Evolutionary conservation across 2,888 invertebrate genomes (phyloP).

Genomic region (Deilephila porcellus): DNA sequence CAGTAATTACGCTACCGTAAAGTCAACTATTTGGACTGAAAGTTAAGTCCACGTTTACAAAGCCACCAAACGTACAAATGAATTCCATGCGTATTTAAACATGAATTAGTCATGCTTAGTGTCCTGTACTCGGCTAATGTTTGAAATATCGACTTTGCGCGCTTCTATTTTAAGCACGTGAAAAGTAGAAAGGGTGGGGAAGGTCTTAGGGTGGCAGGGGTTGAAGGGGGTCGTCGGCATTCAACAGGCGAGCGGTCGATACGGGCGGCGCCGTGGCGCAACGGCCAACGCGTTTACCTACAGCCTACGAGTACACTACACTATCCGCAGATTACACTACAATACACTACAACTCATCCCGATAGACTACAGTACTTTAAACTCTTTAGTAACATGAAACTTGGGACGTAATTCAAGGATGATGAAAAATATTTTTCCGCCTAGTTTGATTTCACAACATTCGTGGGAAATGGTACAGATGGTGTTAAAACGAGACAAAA

Average conservation of each 20-base stretch:
- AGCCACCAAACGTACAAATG: conserved; percentile 37
- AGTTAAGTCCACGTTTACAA: conserved; percentile 37
- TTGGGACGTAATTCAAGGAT: no score
- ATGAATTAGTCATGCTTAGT: conserved; percentile 58
- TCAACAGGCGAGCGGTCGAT: conserved; percentile 84
- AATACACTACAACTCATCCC: conserved; percentile 34
- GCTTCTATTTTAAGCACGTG: conserved; percentile 83
- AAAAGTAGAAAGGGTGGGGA: conserved; percentile 72
- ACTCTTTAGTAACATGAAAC: background rate
- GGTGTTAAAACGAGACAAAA: no score
- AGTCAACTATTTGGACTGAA: conserved; percentile 29
- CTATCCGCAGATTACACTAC: conserved; percentile 48
- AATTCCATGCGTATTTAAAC: conserved; percentile 26
- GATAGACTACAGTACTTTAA: conserved; percentile 28
- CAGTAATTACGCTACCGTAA: conserved; percentile 33
- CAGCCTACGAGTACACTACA: conserved; percentile 51
- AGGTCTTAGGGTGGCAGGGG: conserved; percentile 65
- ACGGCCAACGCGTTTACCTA: conserved; percentile 62
- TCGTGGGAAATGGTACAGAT: no score
- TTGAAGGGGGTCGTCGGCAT: conserved; percentile 70
- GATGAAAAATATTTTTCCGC: no score
- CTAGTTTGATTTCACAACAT: no score
- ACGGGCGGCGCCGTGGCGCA: conserved; percentile 76
- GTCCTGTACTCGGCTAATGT: conserved; percentile 73
- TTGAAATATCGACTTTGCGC: conserved; percentile 81